Conservation (phyloP, 2,888 invertebrate species). For the Ormyrus labotus region DNA sequence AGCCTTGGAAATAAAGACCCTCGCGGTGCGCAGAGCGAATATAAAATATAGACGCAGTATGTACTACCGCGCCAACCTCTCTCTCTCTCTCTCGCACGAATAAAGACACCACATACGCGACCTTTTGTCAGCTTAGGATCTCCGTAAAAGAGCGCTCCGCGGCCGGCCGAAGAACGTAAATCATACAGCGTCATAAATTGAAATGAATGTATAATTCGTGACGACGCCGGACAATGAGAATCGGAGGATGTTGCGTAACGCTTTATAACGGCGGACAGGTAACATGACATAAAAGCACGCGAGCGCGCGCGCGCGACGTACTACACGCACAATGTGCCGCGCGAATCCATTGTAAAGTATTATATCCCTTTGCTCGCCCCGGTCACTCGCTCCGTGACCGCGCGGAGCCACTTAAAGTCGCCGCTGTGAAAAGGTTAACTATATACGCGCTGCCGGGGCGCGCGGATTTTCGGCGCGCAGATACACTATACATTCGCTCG, state of each 20-base stretch:
- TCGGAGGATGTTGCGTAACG: slow-evolving; percentile 61
- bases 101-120: slow-evolving; percentile 32
- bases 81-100: slow-evolving; percentile 22
- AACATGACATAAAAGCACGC: slow-evolving; percentile 54
- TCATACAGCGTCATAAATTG: slow-evolving; percentile 55
- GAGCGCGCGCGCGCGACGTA: neutral
- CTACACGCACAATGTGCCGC: neutral
- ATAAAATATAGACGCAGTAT: slow-evolving; percentile 11
- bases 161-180: slow-evolving; percentile 48
- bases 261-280: slow-evolving; percentile 57
- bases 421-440: slow-evolving; percentile 22
- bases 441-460: neutral
- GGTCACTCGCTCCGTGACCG: slow-evolving; percentile 16
- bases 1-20: slow-evolving; percentile 15
- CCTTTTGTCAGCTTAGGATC: slow-evolving; percentile 42
- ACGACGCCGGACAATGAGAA: slow-evolving; percentile 59
- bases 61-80: neutral
- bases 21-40: neutral
- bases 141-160: slow-evolving; percentile 9
- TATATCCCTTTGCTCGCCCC: slow-evolving; percentile 8
- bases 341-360: slow-evolving; percentile 31
- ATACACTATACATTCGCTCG: too few relatives aligned
- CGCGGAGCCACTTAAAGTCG: slow-evolving; percentile 24
- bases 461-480: slow-evolving; percentile 6
- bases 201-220: slow-evolving; percentile 57